A percentile compares a stretch with the other conserved stretches of the same genome.
These are phyloP conservation scores for Conus canariensis DNA, from an alignment of 2,888 invertebrate species.

Conservation along the genomic window DNA sequence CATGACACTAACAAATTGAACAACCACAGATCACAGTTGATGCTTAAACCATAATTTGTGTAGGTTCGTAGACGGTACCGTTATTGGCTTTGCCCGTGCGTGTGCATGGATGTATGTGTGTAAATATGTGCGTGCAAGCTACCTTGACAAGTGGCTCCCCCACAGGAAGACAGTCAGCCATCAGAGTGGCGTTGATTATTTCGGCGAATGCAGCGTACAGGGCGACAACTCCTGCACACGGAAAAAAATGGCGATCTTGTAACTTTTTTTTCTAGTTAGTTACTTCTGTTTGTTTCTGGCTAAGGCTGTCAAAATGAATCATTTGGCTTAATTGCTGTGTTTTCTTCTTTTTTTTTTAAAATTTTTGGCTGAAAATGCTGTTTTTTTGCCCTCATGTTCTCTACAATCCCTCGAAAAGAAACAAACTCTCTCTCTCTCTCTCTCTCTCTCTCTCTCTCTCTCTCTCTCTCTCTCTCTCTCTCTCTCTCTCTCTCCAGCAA, in stretches of 20 bases:
- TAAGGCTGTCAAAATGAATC: neutral
- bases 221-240: constrained; percentile 48
- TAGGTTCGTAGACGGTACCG: too few species aligned
- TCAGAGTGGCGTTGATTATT: constrained; percentile 55
- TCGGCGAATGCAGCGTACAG: constrained; percentile 59
- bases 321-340: neutral
- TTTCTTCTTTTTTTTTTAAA: too few species aligned
- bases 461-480: too few species aligned
- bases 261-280: neutral
- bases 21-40: too few species aligned
- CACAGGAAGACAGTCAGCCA: constrained; percentile 54
- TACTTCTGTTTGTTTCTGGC: neutral
- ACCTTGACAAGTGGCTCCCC: constrained; percentile 60
- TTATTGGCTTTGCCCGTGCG: neutral
- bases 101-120: neutral
- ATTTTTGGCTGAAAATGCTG: too few species aligned
- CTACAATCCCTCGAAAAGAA: too few species aligned
- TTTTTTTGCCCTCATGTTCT: too few species aligned
- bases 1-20: too few species aligned
- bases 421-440: too few species aligned
- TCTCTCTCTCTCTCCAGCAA: too few species aligned
- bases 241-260: neutral
- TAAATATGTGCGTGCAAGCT: neutral
- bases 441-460: too few species aligned
- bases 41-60: too few species aligned